Conservation (phyloP, 2,113 vertebrate species). For the Salvelinus namaycush region DNA sequence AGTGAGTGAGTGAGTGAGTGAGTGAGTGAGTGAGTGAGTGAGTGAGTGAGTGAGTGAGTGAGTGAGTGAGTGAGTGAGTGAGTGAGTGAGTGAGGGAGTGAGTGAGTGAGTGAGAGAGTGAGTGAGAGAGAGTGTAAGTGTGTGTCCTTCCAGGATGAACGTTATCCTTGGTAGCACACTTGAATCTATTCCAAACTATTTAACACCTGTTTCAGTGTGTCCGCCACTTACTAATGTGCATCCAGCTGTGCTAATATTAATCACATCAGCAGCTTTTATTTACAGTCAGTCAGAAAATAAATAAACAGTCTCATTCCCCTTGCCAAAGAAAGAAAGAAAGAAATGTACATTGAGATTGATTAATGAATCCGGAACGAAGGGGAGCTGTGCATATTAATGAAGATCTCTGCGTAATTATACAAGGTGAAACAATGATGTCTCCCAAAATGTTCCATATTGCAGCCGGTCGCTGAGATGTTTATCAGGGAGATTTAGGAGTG, state of each 20-base stretch:
- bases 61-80: too few species aligned
- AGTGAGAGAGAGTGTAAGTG: too few species aligned
- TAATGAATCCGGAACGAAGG: slow-evolving; percentile 3
- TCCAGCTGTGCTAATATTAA: too few species aligned
- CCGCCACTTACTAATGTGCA: too few species aligned
- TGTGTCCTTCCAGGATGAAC: too few species aligned
- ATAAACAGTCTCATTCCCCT: not conserved
- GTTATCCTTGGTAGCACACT: not conserved
- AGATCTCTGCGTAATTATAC: not conserved
- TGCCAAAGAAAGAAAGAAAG: not conserved
- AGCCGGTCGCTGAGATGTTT: not conserved
- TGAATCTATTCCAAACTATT: not conserved
- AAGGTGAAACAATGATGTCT: slow-evolving; percentile 6
- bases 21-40: too few species aligned
- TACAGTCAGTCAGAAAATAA: not conserved
- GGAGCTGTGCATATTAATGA: slow-evolving; percentile 2
- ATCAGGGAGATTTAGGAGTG: slow-evolving; percentile 6
- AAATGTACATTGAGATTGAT: not conserved
- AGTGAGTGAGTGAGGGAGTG: too few species aligned
- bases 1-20: too few species aligned
- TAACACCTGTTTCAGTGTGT: too few species aligned
- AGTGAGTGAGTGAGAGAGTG: too few species aligned
- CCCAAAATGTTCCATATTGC: slow-evolving; percentile 17
- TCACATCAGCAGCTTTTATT: not conserved
- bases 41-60: too few species aligned